Percentiles rank a stretch among this genome's conserved stretches.
phyloP scores from a whole-genome alignment of 1,140 invertebrate genomes.

The Macrosteles quadrilineatus region DNA sequence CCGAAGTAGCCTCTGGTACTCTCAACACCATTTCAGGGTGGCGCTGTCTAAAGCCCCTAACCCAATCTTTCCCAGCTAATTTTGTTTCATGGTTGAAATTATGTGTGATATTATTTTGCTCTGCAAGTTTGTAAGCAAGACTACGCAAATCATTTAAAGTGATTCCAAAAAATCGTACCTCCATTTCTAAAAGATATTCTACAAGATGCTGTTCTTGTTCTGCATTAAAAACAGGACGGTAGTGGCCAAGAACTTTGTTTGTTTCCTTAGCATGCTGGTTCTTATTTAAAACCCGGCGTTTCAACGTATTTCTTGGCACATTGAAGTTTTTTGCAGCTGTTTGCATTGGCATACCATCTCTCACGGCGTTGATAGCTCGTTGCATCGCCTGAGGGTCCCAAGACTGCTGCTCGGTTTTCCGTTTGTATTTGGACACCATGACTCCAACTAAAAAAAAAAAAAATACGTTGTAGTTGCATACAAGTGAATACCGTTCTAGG shows the following conservation, averaged over 20 bases:
- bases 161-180: constrained; percentile 17
- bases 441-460: background rate
- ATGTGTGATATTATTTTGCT: constrained; percentile 11
- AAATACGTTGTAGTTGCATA: too few species aligned
- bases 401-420: constrained; percentile 16
- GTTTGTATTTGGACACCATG: constrained; percentile 19
- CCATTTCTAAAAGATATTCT: constrained; percentile 12
- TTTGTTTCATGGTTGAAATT: constrained; percentile 25
- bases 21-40: constrained; percentile 47
- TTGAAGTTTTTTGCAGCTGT: constrained; percentile 41
- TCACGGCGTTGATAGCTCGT: constrained; percentile 34
- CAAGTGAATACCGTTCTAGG: too few species aligned
- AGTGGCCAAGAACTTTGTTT: constrained; percentile 12
- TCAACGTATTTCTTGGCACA: constrained; percentile 42
- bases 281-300: constrained; percentile 2
- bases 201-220: constrained; percentile 2
- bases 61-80: constrained; percentile 44
- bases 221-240: constrained; percentile 13
- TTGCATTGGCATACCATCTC: constrained; percentile 36
- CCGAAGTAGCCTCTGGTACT: constrained; percentile 50
- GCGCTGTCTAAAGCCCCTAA: constrained; percentile 48
- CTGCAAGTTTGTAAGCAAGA: constrained; percentile 18
- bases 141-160: constrained; percentile 1
- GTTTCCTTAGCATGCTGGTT: background rate
- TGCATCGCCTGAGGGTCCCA: constrained; percentile 19